phyloP scores from a whole-genome alignment of 2,888 invertebrate species.

The Troglohyphantes excavatus region DNA sequence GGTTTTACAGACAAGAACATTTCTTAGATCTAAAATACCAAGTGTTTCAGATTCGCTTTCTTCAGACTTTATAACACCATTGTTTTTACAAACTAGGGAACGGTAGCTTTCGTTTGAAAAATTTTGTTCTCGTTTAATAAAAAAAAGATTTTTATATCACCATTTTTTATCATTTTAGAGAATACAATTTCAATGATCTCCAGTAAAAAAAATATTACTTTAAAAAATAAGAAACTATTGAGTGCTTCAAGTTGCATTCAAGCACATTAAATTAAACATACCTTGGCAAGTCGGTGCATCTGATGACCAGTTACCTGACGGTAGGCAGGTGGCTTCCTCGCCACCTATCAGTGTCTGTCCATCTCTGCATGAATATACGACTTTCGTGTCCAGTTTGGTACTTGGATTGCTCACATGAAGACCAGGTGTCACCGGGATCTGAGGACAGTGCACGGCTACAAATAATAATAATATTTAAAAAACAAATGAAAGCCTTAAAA shows the following conservation, averaged over 20 bases:
- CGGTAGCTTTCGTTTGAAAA: no score
- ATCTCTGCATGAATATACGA: constrained; percentile 89
- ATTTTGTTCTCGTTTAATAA: no score
- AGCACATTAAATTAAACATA: constrained; percentile 35
- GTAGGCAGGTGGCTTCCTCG: constrained; percentile 88
- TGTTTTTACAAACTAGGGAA: no score
- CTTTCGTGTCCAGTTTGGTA: constrained; percentile 89
- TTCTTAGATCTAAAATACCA: no score
- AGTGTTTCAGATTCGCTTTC: no score
- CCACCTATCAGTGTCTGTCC: constrained; percentile 91
- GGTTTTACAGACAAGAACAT: no score
- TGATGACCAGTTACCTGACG: constrained; percentile 93
- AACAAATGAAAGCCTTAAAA: no score
- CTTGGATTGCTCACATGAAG: constrained; percentile 88
- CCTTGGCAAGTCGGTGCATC: constrained; percentile 88
- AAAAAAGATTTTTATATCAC: no score
- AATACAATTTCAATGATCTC: neutral
- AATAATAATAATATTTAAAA: neutral
- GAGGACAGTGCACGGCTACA: constrained; percentile 89
- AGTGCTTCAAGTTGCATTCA: no score
- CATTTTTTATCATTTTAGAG: neutral
- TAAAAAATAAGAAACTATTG: no score
- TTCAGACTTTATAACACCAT: no score
- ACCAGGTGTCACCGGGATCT: constrained; percentile 88
- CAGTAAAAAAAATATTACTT: neutral